Evolutionary conservation across 2,797 vertebrate species (phyloP), one percentile per base, ranked within the genome.

Genomic region (Neosilurus mollespiculum): DNA sequence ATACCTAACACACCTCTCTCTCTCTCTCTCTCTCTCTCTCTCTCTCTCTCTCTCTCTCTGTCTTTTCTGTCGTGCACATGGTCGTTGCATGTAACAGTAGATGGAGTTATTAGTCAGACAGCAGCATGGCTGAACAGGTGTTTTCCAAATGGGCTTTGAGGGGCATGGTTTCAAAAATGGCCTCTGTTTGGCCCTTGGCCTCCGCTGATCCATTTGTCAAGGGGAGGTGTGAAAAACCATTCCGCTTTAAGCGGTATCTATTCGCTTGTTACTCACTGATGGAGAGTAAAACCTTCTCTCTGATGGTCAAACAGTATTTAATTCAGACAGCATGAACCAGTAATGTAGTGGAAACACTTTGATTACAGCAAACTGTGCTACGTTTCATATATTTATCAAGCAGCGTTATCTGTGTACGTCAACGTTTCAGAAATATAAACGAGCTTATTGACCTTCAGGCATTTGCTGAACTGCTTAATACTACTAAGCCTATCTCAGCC

Each of bases 101-200:
- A 93, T 93, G 91, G 87, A 93, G 91, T 94, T 91, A 92, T 92
- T 93, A 92, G 91, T 91, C 88, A 91, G 91, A 92, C 90, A 89
- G 90, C 87, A 87, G 88, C 90, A 91, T 89, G 92, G 91, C 90
- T 86, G 90, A 94, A 94, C 93, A 94, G 94, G 93, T 94, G 94
- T 94, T 94, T 94, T 92, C 93, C 91, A 94, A 94, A 94, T 92
- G 91, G 92, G 87, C 91, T 93, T 91, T 92, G 90, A 92, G 90
- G 88, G 12, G 49, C 89, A 26, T 84, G 89, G 71, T 70, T 69
- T 66, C 81, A 81, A 84, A 81, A 83, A 85, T 90, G 88, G 78
- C 58, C 87, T 81, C 78, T 86, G 73, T 86, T 89, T 93, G 92
- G 91, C 91, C 91, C 92, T 91, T 90, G 73, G 85, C 92, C 90